Base-by-base conservation (phyloP, 2,113 vertebrate genomes). In the Vicugna pacos region DNA sequence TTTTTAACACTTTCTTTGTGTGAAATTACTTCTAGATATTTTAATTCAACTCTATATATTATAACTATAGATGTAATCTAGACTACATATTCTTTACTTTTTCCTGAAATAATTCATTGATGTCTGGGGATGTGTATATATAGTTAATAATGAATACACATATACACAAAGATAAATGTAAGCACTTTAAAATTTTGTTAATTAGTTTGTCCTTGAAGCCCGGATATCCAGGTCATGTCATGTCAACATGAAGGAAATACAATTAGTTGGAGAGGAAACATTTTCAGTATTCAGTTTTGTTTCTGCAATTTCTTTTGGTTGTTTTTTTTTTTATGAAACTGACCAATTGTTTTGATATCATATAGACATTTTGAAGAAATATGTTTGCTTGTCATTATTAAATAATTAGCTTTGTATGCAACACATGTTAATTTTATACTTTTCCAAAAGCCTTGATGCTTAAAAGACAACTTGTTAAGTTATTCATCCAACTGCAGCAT, bases 321-420 rank as follows among this genome's bases (percentile, higher is more conserved):
- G 88, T 56, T 32, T 58, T 84, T 70, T 52, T 83, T 82, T 79
- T 80, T 22, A 32, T 46, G 38, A 32, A 91, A 93, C 20, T 96
- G 77, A 95, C 52, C 38, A 50, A 83, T 65, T 95, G 64, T 94
- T 95, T 97, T 97, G 85, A 91, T 79, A 94, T 54, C 3, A 58
- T 80, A 67, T 50, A 94, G 85, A 91, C 35, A 88, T 67, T 77
- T 84, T 94, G 65, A 93, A 95, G 54, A 95, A 70, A 70, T 64
- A 20, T 48, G 1, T 94, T 90, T 92, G 26, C 65, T 96, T 76
- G 19, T 84, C 60, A 96, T 95, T 96, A 77, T 93, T 90, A 93
- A 96, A 79, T 93, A 30, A 87, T 97, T 89, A 94, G 88, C 46
- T 58, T 96, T 87, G 35, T 86, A 77, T 85, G 42, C 70, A 96